phyloP scores from a whole-genome alignment of 2,797 vertebrate genomes.

The Adelosebastes latens region DNA sequence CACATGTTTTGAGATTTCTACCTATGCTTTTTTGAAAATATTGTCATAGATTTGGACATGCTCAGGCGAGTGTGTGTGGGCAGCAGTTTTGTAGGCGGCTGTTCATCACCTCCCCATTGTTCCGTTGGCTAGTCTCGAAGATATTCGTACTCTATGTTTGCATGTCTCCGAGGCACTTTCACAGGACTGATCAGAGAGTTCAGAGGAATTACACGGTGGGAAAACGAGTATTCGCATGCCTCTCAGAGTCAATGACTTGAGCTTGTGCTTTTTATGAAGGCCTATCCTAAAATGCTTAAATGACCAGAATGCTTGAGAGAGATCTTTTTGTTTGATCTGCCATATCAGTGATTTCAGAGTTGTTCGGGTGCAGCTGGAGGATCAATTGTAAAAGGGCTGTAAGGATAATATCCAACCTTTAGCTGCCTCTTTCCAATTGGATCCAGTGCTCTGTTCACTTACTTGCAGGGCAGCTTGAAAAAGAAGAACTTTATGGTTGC shows the following conservation, averaged over 20 bases:
- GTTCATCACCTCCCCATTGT: constrained; percentile 62
- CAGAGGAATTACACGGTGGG: constrained; percentile 6
- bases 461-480: not conserved
- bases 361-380: not conserved
- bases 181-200: constrained; percentile 27
- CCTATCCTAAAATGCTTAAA: not conserved
- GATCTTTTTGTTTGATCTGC: not conserved
- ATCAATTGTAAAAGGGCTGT: not conserved
- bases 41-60: not conserved
- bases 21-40: not conserved
- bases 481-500: not conserved
- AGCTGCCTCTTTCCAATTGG: not conserved
- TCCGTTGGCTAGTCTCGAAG: constrained; percentile 32
- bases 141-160: constrained; percentile 29
- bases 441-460: not conserved
- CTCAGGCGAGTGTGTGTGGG: constrained; percentile 47
- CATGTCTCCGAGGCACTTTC: constrained; percentile 34
- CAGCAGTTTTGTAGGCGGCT: constrained; percentile 55
- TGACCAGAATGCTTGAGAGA: not conserved
- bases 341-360: not conserved
- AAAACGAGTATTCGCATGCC: not conserved
- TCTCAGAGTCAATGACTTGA: constrained; percentile 16
- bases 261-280: constrained; percentile 4
- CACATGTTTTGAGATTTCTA: not conserved
- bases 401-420: not conserved